phyloP scores from a whole-genome alignment of 2,113 vertebrate species.

The Pseudopipra pipra region DNA sequence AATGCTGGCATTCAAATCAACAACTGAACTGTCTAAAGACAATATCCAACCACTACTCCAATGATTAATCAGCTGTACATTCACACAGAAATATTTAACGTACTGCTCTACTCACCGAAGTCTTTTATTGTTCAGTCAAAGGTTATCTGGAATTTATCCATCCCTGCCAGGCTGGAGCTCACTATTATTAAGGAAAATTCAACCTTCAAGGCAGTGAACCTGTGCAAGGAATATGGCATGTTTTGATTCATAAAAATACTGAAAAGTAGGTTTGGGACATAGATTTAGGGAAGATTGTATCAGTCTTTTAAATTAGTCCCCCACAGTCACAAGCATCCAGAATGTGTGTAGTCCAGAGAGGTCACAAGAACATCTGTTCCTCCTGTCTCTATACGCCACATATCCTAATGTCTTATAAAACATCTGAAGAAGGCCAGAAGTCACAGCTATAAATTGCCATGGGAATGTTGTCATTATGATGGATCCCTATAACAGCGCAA shows the following conservation, averaged over 20 bases:
- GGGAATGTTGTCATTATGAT: background rate
- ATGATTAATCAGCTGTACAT: conserved; percentile 5
- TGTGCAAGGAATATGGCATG: background rate
- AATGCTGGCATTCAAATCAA: conserved; percentile 40
- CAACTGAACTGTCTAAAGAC: conserved; percentile 1
- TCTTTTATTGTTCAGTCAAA: conserved; percentile 13
- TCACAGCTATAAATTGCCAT: background rate
- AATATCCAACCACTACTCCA: conserved; percentile 7
- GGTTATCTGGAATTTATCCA: background rate
- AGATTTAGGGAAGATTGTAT: background rate
- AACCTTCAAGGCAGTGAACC: background rate
- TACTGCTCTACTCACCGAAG: background rate
- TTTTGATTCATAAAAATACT: background rate
- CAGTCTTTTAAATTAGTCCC: background rate
- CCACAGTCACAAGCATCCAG: background rate
- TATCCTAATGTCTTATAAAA: background rate
- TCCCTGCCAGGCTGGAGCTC: background rate
- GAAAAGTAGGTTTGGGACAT: background rate
- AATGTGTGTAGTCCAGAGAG: background rate
- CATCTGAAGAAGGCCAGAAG: background rate
- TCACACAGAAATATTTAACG: conserved; percentile 33
- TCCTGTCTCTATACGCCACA: background rate
- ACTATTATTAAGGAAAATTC: background rate
- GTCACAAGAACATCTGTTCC: background rate
- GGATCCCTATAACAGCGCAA: background rate